Conservation (phyloP, 2,888 invertebrate species). For the Dryobota labecula region DNA sequence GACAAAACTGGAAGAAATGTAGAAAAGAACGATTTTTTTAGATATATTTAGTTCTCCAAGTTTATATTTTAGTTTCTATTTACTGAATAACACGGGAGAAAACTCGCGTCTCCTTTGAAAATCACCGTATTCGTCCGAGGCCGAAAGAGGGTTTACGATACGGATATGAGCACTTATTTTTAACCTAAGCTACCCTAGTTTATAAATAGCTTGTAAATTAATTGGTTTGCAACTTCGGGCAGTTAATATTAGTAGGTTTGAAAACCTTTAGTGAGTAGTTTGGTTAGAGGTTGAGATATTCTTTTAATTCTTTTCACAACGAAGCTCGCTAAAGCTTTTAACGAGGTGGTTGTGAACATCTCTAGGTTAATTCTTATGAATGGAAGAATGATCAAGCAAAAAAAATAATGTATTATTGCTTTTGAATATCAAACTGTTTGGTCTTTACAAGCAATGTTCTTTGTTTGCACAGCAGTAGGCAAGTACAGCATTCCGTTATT, state of each 20-base stretch:
- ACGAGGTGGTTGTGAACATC: constrained; percentile 30
- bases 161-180: not conserved
- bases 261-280: not conserved
- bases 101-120: not conserved
- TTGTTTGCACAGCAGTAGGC: not conserved
- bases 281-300: not conserved
- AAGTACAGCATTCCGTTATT: not conserved
- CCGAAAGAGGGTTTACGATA: not conserved
- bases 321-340: not conserved
- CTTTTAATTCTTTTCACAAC: not conserved
- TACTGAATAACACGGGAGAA: not conserved
- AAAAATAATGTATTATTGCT: not conserved
- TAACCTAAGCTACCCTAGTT: not conserved
- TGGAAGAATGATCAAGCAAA: constrained; percentile 4
- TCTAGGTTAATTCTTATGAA: not conserved
- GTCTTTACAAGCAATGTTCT: constrained; percentile 7
- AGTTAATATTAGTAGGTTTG: constrained; percentile 1
- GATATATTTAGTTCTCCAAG: not conserved
- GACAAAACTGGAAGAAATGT: too few relatives aligned
- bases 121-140: not conserved
- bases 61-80: too few relatives aligned
- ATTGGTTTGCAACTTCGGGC: not conserved
- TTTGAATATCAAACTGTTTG: not conserved
- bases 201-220: not conserved
- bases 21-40: too few relatives aligned